These are phyloP conservation scores for Schizopygopsis malacanthus DNA, from an alignment of 2,797 vertebrate genomes.

Conservation along the genomic window DNA sequence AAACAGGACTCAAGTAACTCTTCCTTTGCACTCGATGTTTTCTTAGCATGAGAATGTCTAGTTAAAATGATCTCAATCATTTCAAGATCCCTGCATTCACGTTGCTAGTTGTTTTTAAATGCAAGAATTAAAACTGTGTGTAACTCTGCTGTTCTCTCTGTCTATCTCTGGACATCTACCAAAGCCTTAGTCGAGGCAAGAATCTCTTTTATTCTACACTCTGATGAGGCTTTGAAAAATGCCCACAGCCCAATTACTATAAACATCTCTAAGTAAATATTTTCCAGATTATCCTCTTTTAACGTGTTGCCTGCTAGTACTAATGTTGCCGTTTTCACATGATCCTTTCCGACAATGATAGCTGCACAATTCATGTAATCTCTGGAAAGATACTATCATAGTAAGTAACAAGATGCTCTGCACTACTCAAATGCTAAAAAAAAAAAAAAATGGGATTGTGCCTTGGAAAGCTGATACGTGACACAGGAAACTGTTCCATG, in stretches of 20 bases:
- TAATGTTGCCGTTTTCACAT: background rate
- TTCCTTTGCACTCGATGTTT: background rate
- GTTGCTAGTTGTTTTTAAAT: background rate
- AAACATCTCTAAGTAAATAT: conserved; percentile 42
- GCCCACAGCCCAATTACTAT: background rate
- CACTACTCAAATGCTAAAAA: conserved; percentile 1
- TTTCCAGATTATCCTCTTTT: conserved; percentile 37
- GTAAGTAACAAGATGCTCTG: background rate
- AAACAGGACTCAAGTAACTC: conserved; percentile 10
- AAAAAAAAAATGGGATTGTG: background rate
- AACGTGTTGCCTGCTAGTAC: conserved; percentile 1
- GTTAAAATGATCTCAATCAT: background rate
- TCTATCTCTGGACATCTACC: conserved; percentile 31
- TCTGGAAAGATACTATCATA: background rate
- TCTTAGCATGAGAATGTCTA: background rate
- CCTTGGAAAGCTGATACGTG: background rate
- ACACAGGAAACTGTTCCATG: conserved; percentile 7
- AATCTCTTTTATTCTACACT: conserved; percentile 5
- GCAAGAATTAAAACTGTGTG: conserved; percentile 4
- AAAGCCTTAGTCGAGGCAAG: conserved; percentile 35
- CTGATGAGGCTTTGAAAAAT: conserved; percentile 45
- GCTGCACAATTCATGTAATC: conserved; percentile 9
- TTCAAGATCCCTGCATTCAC: background rate
- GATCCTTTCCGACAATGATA: conserved; percentile 6
- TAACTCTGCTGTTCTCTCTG: conserved; percentile 1